A percentile compares a stretch with the other conserved stretches of the same genome.
Conservation (phyloP, 2,113 vertebrate genomes). For the Symphodus melops region DNA sequence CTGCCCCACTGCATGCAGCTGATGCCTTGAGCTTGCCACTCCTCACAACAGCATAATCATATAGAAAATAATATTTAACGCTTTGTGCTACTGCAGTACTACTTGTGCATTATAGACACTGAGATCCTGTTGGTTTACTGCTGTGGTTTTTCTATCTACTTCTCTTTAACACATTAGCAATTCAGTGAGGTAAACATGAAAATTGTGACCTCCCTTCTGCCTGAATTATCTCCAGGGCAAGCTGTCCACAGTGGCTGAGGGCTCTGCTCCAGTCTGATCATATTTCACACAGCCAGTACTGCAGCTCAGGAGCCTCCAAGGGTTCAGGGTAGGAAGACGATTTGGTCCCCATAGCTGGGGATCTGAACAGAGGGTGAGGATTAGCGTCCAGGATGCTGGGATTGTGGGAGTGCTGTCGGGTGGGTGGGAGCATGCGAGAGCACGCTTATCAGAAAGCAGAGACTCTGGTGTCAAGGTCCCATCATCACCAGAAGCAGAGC, state of each 20-base stretch:
- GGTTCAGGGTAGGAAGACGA: constrained; percentile 44
- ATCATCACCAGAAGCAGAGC: constrained; percentile 65
- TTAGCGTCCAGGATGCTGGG: constrained; percentile 47
- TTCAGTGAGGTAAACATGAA: constrained; percentile 20
- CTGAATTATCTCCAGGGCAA: constrained; percentile 58
- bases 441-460: constrained; percentile 59
- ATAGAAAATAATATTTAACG: neutral
- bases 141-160: constrained; percentile 13
- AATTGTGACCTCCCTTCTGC: constrained; percentile 42
- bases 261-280: constrained; percentile 68
- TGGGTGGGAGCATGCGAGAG: constrained; percentile 46
- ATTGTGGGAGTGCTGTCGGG: constrained; percentile 28
- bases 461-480: constrained; percentile 63
- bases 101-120: neutral
- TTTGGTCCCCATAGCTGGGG: constrained; percentile 47
- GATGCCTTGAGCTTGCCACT: neutral
- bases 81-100: neutral
- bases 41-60: neutral
- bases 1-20: neutral
- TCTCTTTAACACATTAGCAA: neutral
- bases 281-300: constrained; percentile 65
- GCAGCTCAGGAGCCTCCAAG: constrained; percentile 49
- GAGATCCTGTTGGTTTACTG: neutral
- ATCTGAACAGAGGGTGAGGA: constrained; percentile 56
- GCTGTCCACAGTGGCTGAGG: constrained; percentile 40